Evolutionary conservation across 2,113 vertebrate genomes (phyloP), one percentile per base, ranked within the genome.

Genomic region (Nibea coibor): DNA sequence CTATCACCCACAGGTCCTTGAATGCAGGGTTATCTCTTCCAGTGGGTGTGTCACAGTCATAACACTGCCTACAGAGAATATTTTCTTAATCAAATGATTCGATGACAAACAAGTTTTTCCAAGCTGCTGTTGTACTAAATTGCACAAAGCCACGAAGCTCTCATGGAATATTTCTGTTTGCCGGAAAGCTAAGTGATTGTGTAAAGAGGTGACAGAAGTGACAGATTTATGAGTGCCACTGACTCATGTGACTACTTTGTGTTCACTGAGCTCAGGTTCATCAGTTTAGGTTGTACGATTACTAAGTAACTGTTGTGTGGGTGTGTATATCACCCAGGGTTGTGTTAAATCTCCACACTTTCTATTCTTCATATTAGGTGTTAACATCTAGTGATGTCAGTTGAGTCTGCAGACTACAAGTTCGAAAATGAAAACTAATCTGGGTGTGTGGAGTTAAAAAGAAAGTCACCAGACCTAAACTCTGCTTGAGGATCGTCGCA

Each of bases 1-100:
- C 43, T 56, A 50, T 66, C 69, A 31, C 10, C 24, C 15, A 5
- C 70, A 39, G 68, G 16, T 62, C n/a, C 14, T 75, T 39, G 22
- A 54, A 22, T 4, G 3, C 11, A 19, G 16, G 3, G 6, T 80
- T 77, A 74, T 75, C 61, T 72, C 22, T 57, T 6, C 1, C 3
- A 16, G 61, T 16, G 58, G 77, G 47, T 67, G 62, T 79, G 69
- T 50, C 72, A 9, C 22, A 43, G 47, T 43, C 26, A 45, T 12
- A 16, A 24, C 10, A 56, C 24, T 1, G 1, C 19, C 42, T 22
- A 20, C 15, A 42, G 7, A 76, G 35, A 11, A 17, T 35, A 16
- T 69, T 19, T 56, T 5, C 16, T 56, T 4, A 20, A 14, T 68
- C 7, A 28, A 3, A 54, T 15, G 2, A 19, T 10, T 80, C 5